Percentiles rank a stretch among this genome's conserved stretches.
These are phyloP conservation scores for Lumbricus terrestris DNA, from an alignment of 2,888 invertebrate genomes.

Conservation along the genomic window DNA sequence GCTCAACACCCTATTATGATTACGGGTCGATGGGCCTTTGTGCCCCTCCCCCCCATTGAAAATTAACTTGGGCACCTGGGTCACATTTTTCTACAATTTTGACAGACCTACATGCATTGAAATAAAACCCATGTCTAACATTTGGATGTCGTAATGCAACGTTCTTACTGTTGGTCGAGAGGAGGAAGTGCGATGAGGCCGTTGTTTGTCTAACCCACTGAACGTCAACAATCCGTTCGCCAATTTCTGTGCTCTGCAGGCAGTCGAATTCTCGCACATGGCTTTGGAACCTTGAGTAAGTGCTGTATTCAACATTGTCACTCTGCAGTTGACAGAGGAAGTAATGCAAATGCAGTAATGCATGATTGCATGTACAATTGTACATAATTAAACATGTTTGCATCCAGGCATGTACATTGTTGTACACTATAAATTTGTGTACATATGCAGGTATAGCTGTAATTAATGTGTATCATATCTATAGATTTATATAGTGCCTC, in stretches of 20 bases:
- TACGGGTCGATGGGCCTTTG: no score
- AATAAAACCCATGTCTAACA: no score
- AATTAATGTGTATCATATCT: not conserved
- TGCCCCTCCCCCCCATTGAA: no score
- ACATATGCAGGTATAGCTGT: not conserved
- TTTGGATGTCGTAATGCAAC: no score
- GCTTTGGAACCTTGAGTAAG: conserved; percentile 99
- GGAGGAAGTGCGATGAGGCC: conserved; percentile 87
- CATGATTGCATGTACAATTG: not conserved
- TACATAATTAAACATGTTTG: no score
- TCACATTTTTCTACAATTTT: no score
- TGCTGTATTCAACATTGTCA: conserved; percentile 55
- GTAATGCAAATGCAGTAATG: not conserved
- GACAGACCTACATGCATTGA: no score
- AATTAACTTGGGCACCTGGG: no score
- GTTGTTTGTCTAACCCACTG: conserved; percentile 96
- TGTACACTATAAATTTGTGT: no score
- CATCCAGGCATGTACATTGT: no score
- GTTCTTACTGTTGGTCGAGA: conserved; percentile 82
- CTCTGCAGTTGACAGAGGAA: not conserved
- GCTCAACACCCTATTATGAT: no score
- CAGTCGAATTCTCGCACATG: conserved; percentile 99
- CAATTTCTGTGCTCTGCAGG: conserved; percentile 98
- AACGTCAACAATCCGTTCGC: conserved; percentile 99
- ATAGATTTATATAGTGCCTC: no score